These are phyloP conservation scores for Axinella damicornis DNA, from an alignment of 37 sponge, comb jelly and placozoan genomes.

Conservation along the genomic window DNA sequence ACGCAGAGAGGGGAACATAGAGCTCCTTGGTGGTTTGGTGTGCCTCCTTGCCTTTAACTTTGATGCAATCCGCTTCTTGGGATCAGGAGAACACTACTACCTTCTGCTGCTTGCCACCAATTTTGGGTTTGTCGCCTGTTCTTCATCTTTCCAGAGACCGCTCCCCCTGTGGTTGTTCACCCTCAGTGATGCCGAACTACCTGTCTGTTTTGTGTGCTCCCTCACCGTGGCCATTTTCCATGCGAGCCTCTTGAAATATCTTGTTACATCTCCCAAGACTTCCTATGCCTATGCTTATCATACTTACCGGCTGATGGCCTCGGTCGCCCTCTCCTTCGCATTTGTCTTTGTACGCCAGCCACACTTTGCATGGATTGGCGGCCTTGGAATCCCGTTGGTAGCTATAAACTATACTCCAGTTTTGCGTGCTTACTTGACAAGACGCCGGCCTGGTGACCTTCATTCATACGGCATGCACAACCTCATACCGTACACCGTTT, in stretches of 20 bases:
- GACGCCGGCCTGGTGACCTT: neutral
- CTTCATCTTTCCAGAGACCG: constrained; percentile 12
- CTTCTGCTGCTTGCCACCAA: constrained; percentile 23
- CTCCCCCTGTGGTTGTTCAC: constrained; percentile 39
- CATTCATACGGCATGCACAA: neutral
- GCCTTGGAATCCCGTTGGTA: constrained; percentile 27
- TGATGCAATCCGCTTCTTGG: constrained; percentile 2
- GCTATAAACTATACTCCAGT: neutral
- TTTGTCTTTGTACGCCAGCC: constrained; percentile 33
- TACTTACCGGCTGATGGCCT: constrained; percentile 1
- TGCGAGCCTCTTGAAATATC: constrained; percentile 8
- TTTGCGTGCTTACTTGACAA: neutral
- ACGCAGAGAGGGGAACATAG: constrained; percentile 16
- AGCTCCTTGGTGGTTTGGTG: constrained; percentile 33
- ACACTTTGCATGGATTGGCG: constrained; percentile 36
- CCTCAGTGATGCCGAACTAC: neutral
- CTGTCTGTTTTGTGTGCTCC: constrained; percentile 19
- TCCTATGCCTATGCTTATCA: neutral
- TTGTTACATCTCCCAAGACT: neutral
- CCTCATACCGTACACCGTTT: neutral
- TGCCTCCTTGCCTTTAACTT: constrained; percentile 24
- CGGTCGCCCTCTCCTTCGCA: neutral
- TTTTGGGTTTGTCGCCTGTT: constrained; percentile 26
- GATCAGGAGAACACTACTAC: constrained; percentile 12
- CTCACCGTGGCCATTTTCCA: constrained; percentile 21